Conservation (phyloP, 2,113 vertebrate genomes). For the Telmatochromis sp. region DNA sequence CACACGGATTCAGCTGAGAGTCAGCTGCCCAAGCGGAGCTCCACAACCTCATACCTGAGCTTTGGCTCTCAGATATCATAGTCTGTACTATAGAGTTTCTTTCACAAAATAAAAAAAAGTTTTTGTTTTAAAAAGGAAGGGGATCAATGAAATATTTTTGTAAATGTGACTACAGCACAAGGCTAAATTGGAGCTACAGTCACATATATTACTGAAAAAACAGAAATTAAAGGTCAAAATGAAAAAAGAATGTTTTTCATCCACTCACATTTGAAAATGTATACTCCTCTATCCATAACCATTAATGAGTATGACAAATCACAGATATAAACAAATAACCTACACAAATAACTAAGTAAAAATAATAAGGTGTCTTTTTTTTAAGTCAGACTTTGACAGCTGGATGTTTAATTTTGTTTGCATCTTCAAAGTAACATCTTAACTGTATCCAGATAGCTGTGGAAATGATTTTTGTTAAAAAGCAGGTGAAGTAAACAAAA, state of each 20-base stretch:
- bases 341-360: background rate
- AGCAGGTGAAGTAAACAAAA: background rate
- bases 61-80: background rate
- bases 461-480: background rate
- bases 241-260: background rate
- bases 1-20: slow-evolving; percentile 47
- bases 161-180: background rate
- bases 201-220: background rate
- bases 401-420: background rate
- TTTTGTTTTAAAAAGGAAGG: background rate
- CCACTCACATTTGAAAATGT: background rate
- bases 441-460: background rate
- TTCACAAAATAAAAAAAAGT: background rate
- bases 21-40: slow-evolving; percentile 28
- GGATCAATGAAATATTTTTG: background rate
- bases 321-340: background rate
- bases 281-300: background rate
- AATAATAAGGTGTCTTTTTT: background rate
- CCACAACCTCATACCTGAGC: slow-evolving; percentile 11
- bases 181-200: background rate
- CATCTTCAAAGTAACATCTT: background rate
- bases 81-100: background rate
- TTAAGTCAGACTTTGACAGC: background rate
- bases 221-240: background rate
- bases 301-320: background rate